phyloP scores from a whole-genome alignment of 1,140 invertebrate genomes.

The Penaeus chinensis region DNA sequence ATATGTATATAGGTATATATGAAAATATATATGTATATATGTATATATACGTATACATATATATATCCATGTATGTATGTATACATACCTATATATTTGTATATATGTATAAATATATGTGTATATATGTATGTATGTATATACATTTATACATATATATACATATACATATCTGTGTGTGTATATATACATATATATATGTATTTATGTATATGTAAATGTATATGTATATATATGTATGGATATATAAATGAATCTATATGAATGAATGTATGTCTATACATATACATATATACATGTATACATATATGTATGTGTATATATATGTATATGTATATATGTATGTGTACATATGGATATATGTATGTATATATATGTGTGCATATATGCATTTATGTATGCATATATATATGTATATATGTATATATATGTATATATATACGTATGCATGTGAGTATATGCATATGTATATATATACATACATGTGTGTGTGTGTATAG shows the following conservation, averaged over 20 bases:
- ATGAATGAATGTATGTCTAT: not conserved
- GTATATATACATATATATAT: not conserved
- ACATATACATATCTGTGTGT: not conserved
- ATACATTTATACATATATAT: constrained; percentile 23
- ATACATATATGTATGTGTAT: not conserved
- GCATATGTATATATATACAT: too few relatives aligned
- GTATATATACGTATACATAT: too few relatives aligned
- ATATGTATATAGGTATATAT: too few relatives aligned
- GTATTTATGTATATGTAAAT: not conserved
- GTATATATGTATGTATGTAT: constrained; percentile 23
- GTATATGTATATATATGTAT: not conserved
- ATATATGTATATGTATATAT: too few relatives aligned
- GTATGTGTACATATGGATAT: too few relatives aligned
- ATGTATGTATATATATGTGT: too few relatives aligned
- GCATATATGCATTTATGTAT: too few relatives aligned
- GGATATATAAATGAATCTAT: not conserved
- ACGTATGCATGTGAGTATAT: too few relatives aligned
- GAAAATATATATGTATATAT: too few relatives aligned
- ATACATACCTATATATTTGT: not conserved
- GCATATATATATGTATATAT: too few relatives aligned
- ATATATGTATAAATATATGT: not conserved
- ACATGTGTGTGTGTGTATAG: too few relatives aligned
- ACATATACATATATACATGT: not conserved
- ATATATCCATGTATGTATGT: not conserved
- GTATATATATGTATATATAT: too few relatives aligned